These are phyloP conservation scores for Dolomedes plantarius DNA, from an alignment of 2,888 invertebrate genomes.

Conservation along the genomic window DNA sequence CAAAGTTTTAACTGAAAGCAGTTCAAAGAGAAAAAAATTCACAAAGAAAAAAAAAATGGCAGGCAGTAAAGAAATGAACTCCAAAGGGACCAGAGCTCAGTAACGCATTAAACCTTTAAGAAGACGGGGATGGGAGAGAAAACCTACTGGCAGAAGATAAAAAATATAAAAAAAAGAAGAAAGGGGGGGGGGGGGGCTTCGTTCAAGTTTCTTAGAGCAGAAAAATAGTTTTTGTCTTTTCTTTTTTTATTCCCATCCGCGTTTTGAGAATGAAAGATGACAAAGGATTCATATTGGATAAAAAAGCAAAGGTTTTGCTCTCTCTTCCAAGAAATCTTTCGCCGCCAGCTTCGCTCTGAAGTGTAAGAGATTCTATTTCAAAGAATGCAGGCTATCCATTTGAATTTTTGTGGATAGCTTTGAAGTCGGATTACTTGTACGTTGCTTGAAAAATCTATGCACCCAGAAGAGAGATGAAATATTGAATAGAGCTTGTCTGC, in stretches of 20 bases:
- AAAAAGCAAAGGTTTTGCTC: not conserved
- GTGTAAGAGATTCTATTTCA: conserved; percentile 8
- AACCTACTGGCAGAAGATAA: not conserved
- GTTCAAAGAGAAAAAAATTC: too few relatives aligned
- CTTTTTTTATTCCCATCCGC: not conserved
- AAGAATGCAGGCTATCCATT: not conserved
- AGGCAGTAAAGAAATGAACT: not conserved
- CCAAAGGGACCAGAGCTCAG: conserved; percentile 5
- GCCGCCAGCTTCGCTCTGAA: not conserved
- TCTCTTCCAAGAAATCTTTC: not conserved
- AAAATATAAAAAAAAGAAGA: too few relatives aligned
- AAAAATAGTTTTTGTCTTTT: not conserved
- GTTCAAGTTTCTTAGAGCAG: conserved; percentile 8
- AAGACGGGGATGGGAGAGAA: not conserved
- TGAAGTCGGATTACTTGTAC: conserved; percentile 10
- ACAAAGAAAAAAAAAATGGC: too few relatives aligned
- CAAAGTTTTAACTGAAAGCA: too few relatives aligned
- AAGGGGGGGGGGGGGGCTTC: too few relatives aligned
- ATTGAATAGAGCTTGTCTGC: not conserved
- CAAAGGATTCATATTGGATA: conserved; percentile 1
- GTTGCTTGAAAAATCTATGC: not conserved
- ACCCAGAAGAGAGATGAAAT: not conserved
- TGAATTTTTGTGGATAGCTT: conserved; percentile 9
- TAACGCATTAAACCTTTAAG: conserved; percentile 30
- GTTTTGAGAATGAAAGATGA: not conserved